phyloP scores from a whole-genome alignment of 1,140 invertebrate genomes.

The Drosophila lowei region DNA sequence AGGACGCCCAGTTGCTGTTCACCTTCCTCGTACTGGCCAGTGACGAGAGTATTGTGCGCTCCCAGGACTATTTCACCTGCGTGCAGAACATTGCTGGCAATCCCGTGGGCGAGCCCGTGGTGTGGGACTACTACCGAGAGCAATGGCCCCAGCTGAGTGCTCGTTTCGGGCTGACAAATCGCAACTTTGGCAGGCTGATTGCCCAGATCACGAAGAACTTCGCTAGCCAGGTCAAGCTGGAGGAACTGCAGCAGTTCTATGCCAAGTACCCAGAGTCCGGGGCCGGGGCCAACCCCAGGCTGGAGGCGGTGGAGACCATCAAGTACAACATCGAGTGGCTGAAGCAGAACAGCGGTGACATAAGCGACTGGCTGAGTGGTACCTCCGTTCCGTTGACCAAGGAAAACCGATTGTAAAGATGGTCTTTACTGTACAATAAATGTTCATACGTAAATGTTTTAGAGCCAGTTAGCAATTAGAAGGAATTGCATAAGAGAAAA shows the following conservation, averaged over 20 bases:
- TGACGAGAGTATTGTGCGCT: conserved; percentile 89
- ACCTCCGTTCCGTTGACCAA: conserved; percentile 42
- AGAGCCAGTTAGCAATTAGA: conserved; percentile 29
- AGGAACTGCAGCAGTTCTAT: conserved; percentile 92
- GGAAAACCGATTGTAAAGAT: conserved; percentile 60
- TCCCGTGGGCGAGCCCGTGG: conserved; percentile 88
- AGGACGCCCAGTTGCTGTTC: conserved; percentile 84
- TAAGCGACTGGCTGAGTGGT: conserved; percentile 85
- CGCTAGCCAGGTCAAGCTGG: conserved; percentile 87
- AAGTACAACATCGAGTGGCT: conserved; percentile 93
- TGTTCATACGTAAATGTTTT: conserved; percentile 32
- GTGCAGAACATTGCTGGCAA: conserved; percentile 88
- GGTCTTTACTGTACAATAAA: conserved; percentile 23
- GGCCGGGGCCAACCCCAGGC: conserved; percentile 88
- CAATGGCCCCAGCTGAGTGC: conserved; percentile 89
- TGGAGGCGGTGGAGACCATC: conserved; percentile 90
- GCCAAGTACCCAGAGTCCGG: conserved; percentile 92
- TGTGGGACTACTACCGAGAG: conserved; percentile 92
- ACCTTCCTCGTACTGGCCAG: conserved; percentile 88
- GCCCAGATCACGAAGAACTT: conserved; percentile 88
- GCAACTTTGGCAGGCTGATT: conserved; percentile 90
- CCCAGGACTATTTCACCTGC: conserved; percentile 93
- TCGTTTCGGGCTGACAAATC: conserved; percentile 91
- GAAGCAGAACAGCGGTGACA: conserved; percentile 83
- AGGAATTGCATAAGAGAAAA: conserved; percentile 35